Base-by-base conservation (phyloP, 1,140 invertebrate species). In the Cheumatopsyche charites region DNA sequence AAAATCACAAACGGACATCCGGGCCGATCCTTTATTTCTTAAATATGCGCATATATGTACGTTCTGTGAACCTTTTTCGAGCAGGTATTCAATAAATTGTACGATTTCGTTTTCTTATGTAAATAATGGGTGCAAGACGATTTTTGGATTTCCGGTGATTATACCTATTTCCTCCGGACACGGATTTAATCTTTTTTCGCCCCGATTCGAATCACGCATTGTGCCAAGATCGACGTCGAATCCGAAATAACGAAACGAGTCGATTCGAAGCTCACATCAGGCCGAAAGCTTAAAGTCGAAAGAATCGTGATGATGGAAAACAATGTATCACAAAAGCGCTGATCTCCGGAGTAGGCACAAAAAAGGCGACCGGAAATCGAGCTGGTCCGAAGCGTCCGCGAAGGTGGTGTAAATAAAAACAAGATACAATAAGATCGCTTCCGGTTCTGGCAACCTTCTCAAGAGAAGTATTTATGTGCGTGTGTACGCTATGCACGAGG, bases 1-100 rank as follows among this genome's bases (percentile, higher is more conserved):
- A 52, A 72, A 75, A 72, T 75, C 71, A 66, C 70, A 66, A 75
- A 71, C 74, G 74, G 74, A 75, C 74, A 70, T 75, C 74, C 74
- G 70, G 74, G 66, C 70, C 55, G 63, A 55, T 61, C 74, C 63
- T 75, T 75, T 72, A 75, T 75, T 62, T 65, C 43, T 70, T 75
- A 70, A 72, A 72, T 70, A 72, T 70, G 74, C 65, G 49, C 74
- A 70, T 72, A 70, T 72, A 74, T 68, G 29, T 36, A 36, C 29
- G 29, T 36, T 36, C 29, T 36, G 29, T 36, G 62, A 47, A 66
- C 63, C 23, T 74, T 74, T 67, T 68, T 42, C 42, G 23, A 58
- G 19, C 66, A 68, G 47, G 66, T 68, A 68, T 36, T 29, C 47
- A 68, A 36, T 36, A 36, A 19, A 68, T 68, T 68, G 47, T 68